Evolutionary conservation across 2,797 vertebrate genomes (phyloP).

Genomic region (Steatocranus sp.): DNA sequence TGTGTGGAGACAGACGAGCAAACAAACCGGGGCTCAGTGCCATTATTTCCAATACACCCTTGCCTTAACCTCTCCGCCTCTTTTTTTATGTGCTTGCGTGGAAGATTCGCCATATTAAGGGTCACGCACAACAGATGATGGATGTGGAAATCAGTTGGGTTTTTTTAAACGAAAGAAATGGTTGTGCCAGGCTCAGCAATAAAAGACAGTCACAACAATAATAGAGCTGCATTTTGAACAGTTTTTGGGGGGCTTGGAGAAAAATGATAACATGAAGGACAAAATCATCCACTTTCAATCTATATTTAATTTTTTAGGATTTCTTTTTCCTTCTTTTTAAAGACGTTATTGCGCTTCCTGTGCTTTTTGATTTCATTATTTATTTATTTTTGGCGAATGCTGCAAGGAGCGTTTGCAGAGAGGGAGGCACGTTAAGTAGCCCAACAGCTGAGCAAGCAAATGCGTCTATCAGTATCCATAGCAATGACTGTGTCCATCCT

Average conservation of each 20-base stretch:
- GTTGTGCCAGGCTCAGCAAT: background rate
- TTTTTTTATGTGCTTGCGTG: background rate
- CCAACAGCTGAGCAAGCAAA: constrained; percentile 30
- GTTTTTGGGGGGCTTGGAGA: background rate
- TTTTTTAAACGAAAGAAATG: background rate
- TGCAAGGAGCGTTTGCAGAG: background rate
- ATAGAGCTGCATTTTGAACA: background rate
- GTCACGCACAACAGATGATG: background rate
- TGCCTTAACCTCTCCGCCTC: background rate
- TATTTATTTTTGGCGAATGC: background rate
- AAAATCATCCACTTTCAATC: background rate
- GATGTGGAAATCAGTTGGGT: background rate
- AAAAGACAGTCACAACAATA: background rate
- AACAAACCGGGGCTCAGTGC: background rate
- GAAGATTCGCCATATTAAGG: background rate
- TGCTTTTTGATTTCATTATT: background rate
- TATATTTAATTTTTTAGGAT: background rate
- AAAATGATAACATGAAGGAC: background rate
- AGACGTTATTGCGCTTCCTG: background rate
- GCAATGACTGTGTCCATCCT: constrained; percentile 8
- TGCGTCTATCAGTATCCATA: constrained; percentile 23
- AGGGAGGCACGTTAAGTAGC: background rate
- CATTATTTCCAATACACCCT: constrained; percentile 3
- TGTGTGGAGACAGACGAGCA: constrained; percentile 22
- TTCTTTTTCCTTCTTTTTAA: background rate